Percentiles rank a stretch among this genome's conserved stretches.
phyloP scores from a whole-genome alignment of 2,797 vertebrate species.

The Cirrhinus molitorella region DNA sequence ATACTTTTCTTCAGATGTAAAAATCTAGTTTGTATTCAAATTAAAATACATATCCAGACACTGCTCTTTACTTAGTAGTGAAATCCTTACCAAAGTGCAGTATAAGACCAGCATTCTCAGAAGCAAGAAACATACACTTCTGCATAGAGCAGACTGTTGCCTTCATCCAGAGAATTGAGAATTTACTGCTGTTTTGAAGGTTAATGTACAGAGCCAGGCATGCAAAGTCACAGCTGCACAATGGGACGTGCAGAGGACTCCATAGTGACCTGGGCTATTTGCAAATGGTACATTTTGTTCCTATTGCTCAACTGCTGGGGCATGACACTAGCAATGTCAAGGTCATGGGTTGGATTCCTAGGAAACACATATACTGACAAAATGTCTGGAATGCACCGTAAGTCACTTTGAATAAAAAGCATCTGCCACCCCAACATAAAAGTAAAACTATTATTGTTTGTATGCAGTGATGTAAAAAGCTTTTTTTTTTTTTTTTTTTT shows the following conservation, averaged over 20 bases:
- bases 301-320: neutral
- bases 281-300: neutral
- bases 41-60: neutral
- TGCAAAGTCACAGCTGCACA: conserved; percentile 17
- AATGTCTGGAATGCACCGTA: neutral
- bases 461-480: neutral
- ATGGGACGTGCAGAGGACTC: conserved; percentile 8
- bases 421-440: neutral
- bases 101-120: conserved; percentile 67
- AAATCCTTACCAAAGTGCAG: neutral
- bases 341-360: neutral
- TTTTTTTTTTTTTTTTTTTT: neutral
- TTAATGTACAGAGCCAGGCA: conserved; percentile 15
- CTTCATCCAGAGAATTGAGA: conserved; percentile 71
- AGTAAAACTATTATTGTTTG: neutral
- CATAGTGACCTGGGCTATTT: neutral
- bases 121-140: conserved; percentile 71
- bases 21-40: neutral
- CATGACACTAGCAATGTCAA: neutral
- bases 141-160: conserved; percentile 67
- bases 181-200: conserved; percentile 41
- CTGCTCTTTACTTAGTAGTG: neutral
- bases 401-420: neutral
- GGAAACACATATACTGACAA: neutral
- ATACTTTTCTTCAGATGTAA: neutral